These are phyloP conservation scores for Telmatherina bonti DNA, from an alignment of 2,797 vertebrate species.

Conservation along the genomic window DNA sequence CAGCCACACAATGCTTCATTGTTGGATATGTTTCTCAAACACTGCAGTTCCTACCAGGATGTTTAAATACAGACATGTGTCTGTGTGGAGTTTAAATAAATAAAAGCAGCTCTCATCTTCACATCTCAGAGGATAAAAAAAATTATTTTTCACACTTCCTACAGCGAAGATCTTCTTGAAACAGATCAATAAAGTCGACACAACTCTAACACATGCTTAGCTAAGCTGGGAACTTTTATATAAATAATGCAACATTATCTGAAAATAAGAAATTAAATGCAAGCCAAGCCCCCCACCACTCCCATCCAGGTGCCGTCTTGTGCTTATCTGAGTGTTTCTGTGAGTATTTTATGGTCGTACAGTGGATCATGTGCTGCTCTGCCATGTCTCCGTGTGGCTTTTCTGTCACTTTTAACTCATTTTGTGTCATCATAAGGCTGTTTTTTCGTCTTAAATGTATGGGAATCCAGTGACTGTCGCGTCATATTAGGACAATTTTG, in stretches of 20 bases:
- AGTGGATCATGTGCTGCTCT: too few species aligned
- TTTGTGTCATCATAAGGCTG: neutral
- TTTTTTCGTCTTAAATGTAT: neutral
- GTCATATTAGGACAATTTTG: neutral
- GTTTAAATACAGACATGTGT: neutral
- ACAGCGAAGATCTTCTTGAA: too few species aligned
- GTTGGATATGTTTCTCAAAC: neutral
- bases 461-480: neutral
- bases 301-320: too few species aligned
- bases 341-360: too few species aligned
- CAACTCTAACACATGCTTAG: neutral
- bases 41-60: neutral
- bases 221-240: too few species aligned
- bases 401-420: neutral
- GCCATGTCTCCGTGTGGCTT: too few species aligned
- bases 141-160: too few species aligned
- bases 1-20: conserved; percentile 1
- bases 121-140: neutral
- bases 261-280: too few species aligned
- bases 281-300: too few species aligned
- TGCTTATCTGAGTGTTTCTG: too few species aligned
- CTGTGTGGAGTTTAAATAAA: neutral
- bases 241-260: too few species aligned
- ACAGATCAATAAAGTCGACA: too few species aligned
- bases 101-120: neutral